Base-by-base conservation (phyloP, 2,888 invertebrate species). In the Julus scandinavius region DNA sequence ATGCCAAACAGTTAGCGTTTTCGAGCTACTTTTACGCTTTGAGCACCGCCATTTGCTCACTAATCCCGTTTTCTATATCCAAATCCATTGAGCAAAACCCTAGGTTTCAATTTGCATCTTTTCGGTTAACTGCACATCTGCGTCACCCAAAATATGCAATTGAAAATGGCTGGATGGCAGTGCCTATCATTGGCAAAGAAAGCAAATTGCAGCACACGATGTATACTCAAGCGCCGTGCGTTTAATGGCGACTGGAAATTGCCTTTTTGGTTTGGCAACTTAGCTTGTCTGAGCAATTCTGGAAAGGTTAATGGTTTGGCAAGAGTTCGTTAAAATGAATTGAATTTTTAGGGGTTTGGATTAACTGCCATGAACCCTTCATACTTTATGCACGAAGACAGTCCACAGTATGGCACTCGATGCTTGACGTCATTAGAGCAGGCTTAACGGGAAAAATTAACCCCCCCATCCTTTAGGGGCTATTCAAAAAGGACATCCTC, bases 121-220 rank as follows among this genome's bases (percentile, higher is more conserved):
- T 80, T 80, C 80, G 80, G 80, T 80, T 80, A 80, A 80, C 38
- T 80, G 80, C 80, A 38, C 80, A 38, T 80, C 80, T 80, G 80
- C 80, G 80, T 80, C 80, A 80, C 38, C 7, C 38, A 9, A 80
- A 38, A 80, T 80, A 40, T 15, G 80, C 80, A 7, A 72, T 72
- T 72, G 58, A 72, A 72, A 29, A 29, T n/a, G 17, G 29, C 20
- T n/a, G 58, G 5, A 72, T 72, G 72, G 29, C 72, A 72, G 20
- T 72, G 38, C 29, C 80, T 38, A 80, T 80, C 80, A 80, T 80
- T 38, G 80, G 80, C 13, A 38, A 38, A 80, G 38, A 80, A 80
- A 38, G 54, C 13, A 54, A 3, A 40, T 45, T 45, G 45, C 45
- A 45, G 6, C 29, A 29, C 29, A 29, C 29, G 29, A 29, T 29